Evolutionary conservation across 2,888 invertebrate species (phyloP).

Genomic region (Holacanthella duospinosa): DNA sequence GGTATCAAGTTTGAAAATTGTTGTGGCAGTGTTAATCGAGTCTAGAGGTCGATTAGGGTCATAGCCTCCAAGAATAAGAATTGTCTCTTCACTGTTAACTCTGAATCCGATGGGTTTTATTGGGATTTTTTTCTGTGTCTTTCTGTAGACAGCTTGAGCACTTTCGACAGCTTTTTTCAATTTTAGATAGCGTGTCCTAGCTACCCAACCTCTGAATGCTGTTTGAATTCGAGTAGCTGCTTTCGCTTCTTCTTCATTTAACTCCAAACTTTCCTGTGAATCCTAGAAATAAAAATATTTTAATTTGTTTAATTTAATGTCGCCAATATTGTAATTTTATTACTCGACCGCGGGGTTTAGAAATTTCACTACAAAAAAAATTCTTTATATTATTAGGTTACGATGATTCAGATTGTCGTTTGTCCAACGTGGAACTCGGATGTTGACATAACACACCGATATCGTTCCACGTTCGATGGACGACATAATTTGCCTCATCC

Average conservation of each 20-base stretch:
- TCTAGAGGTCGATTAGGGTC: conserved; percentile 47
- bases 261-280: no score
- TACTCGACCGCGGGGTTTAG: no score
- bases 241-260: conserved; percentile 3
- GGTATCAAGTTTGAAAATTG: conserved; percentile 46
- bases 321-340: no score
- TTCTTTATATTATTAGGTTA: no score
- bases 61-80: conserved; percentile 58
- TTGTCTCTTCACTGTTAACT: conserved; percentile 50
- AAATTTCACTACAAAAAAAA: no score
- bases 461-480: no score
- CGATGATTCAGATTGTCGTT: no score
- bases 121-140: neutral
- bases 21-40: conserved; percentile 50
- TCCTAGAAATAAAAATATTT: no score
- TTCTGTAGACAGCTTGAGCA: conserved; percentile 6
- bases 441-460: no score
- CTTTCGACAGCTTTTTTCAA: conserved; percentile 4
- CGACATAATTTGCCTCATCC: no score
- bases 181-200: conserved; percentile 1
- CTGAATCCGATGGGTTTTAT: neutral
- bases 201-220: conserved; percentile 7
- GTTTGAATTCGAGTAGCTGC: conserved; percentile 12
- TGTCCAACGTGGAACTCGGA: no score
- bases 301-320: no score